phyloP scores from a whole-genome alignment of 2,113 vertebrate genomes.

The Leptobrachium leishanense region DNA sequence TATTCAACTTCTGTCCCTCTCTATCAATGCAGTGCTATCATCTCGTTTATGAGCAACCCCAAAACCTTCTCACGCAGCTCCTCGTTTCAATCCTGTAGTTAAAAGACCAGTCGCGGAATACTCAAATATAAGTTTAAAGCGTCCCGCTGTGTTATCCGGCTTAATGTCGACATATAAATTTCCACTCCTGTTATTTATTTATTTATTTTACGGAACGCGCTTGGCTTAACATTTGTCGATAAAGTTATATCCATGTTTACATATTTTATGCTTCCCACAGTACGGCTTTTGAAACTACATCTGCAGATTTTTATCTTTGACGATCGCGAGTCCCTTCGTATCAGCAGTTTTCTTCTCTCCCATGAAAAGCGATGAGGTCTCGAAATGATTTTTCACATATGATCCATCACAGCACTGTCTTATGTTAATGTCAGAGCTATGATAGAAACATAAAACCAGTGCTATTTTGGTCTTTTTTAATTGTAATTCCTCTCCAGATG shows the following conservation, averaged over 20 bases:
- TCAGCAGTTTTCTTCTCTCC: constrained; percentile 76
- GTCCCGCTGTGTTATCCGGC: constrained; percentile 34
- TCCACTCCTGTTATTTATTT: background rate
- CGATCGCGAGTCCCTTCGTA: constrained; percentile 67
- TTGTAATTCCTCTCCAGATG: constrained; percentile 69
- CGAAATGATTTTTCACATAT: constrained; percentile 68
- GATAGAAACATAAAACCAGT: constrained; percentile 60
- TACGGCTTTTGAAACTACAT: constrained; percentile 68
- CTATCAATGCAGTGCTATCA: background rate
- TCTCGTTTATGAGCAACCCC: background rate
- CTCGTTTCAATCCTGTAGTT: constrained; percentile 28
- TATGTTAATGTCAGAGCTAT: constrained; percentile 61
- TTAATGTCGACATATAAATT: constrained; percentile 45
- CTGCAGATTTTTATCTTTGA: constrained; percentile 83
- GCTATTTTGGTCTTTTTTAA: constrained; percentile 68
- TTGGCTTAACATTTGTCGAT: constrained; percentile 54
- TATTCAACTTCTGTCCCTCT: background rate
- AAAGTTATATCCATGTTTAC: constrained; percentile 57
- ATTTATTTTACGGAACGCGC: background rate
- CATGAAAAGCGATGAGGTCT: constrained; percentile 79
- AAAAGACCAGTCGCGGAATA: constrained; percentile 11
- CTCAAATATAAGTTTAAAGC: constrained; percentile 33
- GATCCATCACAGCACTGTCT: constrained; percentile 67
- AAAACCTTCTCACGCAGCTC: constrained; percentile 16
- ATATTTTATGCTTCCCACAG: constrained; percentile 69